phyloP scores from a whole-genome alignment of 1,140 invertebrate genomes.

The Heliconius hermathena region DNA sequence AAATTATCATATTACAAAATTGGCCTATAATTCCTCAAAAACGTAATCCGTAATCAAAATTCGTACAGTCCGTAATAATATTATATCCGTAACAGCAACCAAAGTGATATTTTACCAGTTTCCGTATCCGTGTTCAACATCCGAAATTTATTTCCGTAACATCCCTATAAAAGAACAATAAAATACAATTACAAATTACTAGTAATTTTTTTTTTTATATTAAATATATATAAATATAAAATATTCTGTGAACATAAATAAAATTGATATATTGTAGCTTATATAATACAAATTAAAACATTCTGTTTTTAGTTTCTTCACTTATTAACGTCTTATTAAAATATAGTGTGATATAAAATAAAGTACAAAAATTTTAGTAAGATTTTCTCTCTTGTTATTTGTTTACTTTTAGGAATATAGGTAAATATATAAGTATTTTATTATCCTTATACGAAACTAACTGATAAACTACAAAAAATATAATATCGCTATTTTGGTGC shows the following conservation, averaged over 20 bases:
- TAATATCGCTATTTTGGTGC: neutral
- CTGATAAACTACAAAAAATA: too few species aligned
- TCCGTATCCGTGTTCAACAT: too few species aligned
- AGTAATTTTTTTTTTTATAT: neutral
- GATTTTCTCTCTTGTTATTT: neutral
- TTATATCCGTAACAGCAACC: too few species aligned
- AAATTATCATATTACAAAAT: too few species aligned
- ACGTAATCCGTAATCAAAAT: too few species aligned
- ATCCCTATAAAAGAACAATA: neutral
- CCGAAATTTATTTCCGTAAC: too few species aligned
- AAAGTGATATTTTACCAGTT: too few species aligned
- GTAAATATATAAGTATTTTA: neutral
- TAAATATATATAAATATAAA: neutral
- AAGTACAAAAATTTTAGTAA: neutral
- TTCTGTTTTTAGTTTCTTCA: too few species aligned
- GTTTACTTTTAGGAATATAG: neutral
- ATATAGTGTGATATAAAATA: constrained; percentile 2
- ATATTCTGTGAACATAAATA: neutral
- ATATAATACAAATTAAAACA: neutral
- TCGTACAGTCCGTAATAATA: too few species aligned
- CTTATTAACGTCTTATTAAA: neutral
- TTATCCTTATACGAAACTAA: neutral
- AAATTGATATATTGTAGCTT: neutral
- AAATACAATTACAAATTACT: neutral
- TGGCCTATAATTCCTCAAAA: too few species aligned